Percentiles rank a stretch among this genome's conserved stretches.
These are phyloP conservation scores for Bambusicola thoracicus DNA, from an alignment of 2,113 vertebrate genomes.

Conservation along the genomic window DNA sequence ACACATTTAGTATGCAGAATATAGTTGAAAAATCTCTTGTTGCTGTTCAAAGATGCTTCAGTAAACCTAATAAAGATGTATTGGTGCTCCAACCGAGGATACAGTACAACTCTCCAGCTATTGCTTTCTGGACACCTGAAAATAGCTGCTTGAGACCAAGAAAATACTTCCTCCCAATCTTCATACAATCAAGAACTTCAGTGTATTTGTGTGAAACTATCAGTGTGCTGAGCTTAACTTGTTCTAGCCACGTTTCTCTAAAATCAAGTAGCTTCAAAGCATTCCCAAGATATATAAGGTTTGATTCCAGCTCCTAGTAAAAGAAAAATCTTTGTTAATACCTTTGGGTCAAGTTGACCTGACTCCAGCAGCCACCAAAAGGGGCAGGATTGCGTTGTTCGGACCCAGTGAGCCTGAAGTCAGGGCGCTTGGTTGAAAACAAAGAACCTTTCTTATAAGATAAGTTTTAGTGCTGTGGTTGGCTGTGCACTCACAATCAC, in stretches of 20 bases:
- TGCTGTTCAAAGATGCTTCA: background rate
- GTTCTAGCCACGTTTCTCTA: background rate
- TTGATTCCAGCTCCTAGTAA: background rate
- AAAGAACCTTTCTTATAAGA: rapidly evolving
- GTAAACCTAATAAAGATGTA: background rate
- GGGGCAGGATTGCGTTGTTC: background rate
- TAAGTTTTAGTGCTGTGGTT: background rate
- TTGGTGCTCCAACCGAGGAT: background rate
- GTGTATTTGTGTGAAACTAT: background rate
- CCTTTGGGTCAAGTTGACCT: background rate
- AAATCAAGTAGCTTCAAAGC: background rate
- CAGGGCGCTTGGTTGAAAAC: background rate
- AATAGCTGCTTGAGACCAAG: background rate
- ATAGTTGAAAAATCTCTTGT: background rate
- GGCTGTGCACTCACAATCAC: rapidly evolving
- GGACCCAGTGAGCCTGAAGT: background rate
- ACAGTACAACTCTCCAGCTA: background rate
- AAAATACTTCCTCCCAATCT: background rate
- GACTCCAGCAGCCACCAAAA: background rate
- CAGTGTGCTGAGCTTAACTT: background rate
- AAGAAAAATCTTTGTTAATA: background rate
- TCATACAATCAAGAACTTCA: background rate
- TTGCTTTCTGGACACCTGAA: background rate
- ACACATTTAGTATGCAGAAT: background rate
- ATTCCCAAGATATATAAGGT: background rate